These are phyloP conservation scores for Syngnathus floridae DNA, from an alignment of 2,113 vertebrate species.

Conservation along the genomic window DNA sequence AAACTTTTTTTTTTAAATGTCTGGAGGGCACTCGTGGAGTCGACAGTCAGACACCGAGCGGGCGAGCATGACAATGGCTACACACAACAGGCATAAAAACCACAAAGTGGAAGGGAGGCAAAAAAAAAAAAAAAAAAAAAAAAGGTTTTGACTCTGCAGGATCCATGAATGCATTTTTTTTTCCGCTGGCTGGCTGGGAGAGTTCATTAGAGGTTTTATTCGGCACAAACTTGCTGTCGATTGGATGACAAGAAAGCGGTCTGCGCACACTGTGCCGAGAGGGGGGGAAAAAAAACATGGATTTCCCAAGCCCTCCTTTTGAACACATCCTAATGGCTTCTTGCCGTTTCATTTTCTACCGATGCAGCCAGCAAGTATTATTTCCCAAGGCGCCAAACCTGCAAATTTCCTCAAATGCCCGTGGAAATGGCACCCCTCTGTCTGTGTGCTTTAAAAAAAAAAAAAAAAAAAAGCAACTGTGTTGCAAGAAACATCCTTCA, in stretches of 20 bases:
- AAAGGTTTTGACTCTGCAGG: slow-evolving; percentile 28
- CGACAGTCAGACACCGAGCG: slow-evolving; percentile 51
- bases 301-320: slow-evolving; percentile 13
- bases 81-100: slow-evolving; percentile 53
- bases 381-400: not conserved
- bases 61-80: slow-evolving; percentile 50
- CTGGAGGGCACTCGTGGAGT: slow-evolving; percentile 49
- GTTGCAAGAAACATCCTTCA: too few species aligned
- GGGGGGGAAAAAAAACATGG: slow-evolving; percentile 2
- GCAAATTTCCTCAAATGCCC: not conserved
- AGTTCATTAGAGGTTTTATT: slow-evolving; percentile 40
- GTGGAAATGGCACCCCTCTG: not conserved
- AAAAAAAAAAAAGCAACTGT: too few species aligned
- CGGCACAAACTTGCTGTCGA: slow-evolving; percentile 37
- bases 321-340: slow-evolving; percentile 12
- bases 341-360: not conserved
- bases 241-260: slow-evolving; percentile 16
- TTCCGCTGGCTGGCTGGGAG: slow-evolving; percentile 20
- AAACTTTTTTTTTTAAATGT: slow-evolving; percentile 36
- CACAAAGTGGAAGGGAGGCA: slow-evolving; percentile 30
- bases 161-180: slow-evolving; percentile 37
- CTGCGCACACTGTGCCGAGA: slow-evolving; percentile 16
- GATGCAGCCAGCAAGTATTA: not conserved
- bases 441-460: too few species aligned
- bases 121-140: slow-evolving; percentile 30